Base-by-base conservation (phyloP, 2,797 vertebrate species). In the Selene dorsalis region DNA sequence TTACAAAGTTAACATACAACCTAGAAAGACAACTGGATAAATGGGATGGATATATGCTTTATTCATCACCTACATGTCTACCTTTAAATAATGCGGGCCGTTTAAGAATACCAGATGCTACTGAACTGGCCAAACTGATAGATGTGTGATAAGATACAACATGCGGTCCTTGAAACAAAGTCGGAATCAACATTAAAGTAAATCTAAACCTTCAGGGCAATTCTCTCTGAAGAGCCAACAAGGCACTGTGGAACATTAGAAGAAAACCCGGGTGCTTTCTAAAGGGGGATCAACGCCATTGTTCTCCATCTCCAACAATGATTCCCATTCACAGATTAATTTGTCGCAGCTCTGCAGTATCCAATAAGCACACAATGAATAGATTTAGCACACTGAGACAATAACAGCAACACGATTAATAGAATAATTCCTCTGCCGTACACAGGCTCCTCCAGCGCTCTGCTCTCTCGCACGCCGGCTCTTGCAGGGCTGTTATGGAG, bases 331-430 rank as follows among this genome's bases (percentile, higher is more conserved):
- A 67, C 22, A 56, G 62, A 73, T 65, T 67, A n/a, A 72, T 85
- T 47, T 82, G 75, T 79, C 8, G n/a, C 65, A 61, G 83, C 78
- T 79, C 65, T 43, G 39, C 75, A 22, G 56, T 17, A 4, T 73
- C 68, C 77, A 63, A 77, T 69, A 24, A 71, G 65, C 65, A 28
- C 60, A 76, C 53, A 74, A 70, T 56, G 79, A 83, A 68, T 20
- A 47, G 56, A 77, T 79, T 74, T 28, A 41, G 38, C 61, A n/a
- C 58, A 24, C 43, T 14, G 55, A 70, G 61, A 79, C 58, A 43
- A 71, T 70, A 75, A 63, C 66, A 56, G 72, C 32, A 14, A 18
- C 1, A 16, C 0, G 4, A 85, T 69, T 77, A 73, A 75, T 57
- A 59, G 62, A 77, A 55, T 70, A 56, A 77, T 74, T 80, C 66